Evolutionary conservation across 2,797 vertebrate species (phyloP).

Genomic region (Erethizon dorsatum): DNA sequence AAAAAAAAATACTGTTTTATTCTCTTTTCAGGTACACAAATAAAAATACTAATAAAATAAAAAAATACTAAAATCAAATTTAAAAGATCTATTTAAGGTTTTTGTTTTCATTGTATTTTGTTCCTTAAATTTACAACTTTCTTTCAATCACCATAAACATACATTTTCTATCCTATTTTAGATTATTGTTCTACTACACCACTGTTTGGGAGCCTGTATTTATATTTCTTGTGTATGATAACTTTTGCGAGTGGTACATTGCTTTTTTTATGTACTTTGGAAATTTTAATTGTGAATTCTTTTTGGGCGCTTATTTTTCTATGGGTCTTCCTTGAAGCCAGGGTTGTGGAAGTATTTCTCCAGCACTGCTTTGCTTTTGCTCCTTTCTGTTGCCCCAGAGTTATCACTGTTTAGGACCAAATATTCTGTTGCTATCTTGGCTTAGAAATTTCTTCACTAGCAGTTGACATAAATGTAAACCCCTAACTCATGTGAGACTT

Average conservation of each 20-base stretch:
- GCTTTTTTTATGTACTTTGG: background rate
- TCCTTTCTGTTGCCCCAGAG: background rate
- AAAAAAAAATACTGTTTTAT: background rate
- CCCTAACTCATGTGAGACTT: slow-evolving; percentile 2
- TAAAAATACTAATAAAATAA: too few species aligned
- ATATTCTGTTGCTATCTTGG: background rate
- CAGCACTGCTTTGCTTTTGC: background rate
- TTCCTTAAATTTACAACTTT: slow-evolving; percentile 31
- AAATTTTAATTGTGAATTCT: background rate
- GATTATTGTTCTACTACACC: background rate
- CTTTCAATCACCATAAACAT: background rate
- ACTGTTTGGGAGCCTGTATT: background rate
- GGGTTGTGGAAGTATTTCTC: background rate
- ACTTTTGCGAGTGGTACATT: background rate
- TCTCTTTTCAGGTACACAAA: background rate
- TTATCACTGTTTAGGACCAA: background rate
- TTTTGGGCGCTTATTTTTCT: background rate
- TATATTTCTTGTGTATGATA: background rate
- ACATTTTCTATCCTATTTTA: background rate
- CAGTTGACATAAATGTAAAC: background rate
- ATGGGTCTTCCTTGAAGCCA: background rate
- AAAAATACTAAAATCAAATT: too few species aligned
- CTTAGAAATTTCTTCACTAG: background rate
- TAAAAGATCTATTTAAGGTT: background rate
- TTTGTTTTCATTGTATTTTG: slow-evolving; percentile 3